Evolutionary conservation across 2,113 vertebrate genomes (phyloP).

Genomic region (Panthera leo): DNA sequence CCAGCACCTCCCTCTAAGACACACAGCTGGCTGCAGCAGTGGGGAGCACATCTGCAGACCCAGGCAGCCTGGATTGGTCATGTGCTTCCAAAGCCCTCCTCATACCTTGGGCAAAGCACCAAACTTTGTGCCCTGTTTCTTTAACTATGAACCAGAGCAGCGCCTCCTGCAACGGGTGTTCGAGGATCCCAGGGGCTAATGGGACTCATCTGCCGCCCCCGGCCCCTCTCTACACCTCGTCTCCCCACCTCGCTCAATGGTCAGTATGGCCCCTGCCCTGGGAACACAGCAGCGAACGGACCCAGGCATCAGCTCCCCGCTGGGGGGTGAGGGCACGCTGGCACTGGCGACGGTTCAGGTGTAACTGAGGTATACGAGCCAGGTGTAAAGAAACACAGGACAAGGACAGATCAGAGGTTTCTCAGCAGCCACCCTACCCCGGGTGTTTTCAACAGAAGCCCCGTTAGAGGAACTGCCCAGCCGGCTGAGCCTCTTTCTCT

Average conservation of each 20-base stretch:
- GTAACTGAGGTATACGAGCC: rapidly evolving
- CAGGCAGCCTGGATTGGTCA: background rate
- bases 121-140: background rate
- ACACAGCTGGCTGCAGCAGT: background rate
- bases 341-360: background rate
- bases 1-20: background rate
- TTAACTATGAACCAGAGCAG: background rate
- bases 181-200: background rate
- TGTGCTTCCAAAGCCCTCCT: background rate
- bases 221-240: too few relatives aligned
- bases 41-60: too few relatives aligned
- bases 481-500: background rate
- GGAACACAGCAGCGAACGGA: background rate
- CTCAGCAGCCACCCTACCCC: background rate
- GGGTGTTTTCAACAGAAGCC: background rate
- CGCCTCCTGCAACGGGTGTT: background rate
- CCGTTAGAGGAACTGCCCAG: background rate
- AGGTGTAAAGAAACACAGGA: too few relatives aligned
- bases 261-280: background rate
- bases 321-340: background rate
- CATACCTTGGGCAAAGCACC: rapidly evolving
- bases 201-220: too few relatives aligned
- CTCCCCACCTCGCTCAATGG: background rate
- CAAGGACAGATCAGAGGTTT: background rate
- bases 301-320: background rate